A percentile compares a stretch with the other conserved stretches of the same genome.
phyloP scores from a whole-genome alignment of 1,140 invertebrate species.

The Drosophila dunni region DNA sequence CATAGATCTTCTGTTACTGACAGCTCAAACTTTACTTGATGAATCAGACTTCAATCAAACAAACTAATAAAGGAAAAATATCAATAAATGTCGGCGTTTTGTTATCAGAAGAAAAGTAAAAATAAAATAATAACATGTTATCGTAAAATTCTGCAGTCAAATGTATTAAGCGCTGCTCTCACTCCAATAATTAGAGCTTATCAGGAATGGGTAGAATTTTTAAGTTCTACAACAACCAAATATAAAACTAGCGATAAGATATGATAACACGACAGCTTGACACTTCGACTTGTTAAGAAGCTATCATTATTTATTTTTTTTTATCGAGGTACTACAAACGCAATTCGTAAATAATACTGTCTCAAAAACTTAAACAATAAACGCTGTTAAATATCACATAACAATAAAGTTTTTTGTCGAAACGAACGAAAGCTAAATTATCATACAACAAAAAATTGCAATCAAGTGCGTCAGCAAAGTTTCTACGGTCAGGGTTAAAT shows the following conservation, averaged over 20 bases:
- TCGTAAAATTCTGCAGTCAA: conserved; percentile 32
- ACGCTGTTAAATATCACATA: conserved; percentile 16
- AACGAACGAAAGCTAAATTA: conserved; percentile 44
- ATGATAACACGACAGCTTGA: conserved; percentile 20
- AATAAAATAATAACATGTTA: conserved; percentile 7
- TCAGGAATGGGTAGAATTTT: conserved; percentile 36
- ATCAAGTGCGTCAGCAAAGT: conserved; percentile 52
- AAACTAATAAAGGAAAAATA: background rate
- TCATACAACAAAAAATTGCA: conserved; percentile 25
- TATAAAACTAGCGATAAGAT: conserved; percentile 43
- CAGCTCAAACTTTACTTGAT: conserved; percentile 14
- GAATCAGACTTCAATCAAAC: conserved; percentile 24
- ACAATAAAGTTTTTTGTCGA: background rate
- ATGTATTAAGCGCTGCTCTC: conserved; percentile 1
- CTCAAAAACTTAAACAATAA: conserved; percentile 23
- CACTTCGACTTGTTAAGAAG: background rate
- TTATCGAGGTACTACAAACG: background rate
- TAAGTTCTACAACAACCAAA: conserved; percentile 42
- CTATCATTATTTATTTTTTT: background rate
- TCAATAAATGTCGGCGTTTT: background rate
- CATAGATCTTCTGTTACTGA: conserved; percentile 23
- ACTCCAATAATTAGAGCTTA: conserved; percentile 46
- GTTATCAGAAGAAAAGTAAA: conserved; percentile 6
- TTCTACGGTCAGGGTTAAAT: conserved; percentile 30
- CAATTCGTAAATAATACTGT: too few species aligned